These are phyloP conservation scores for Drepana arcuata DNA, from an alignment of 1,140 invertebrate genomes.

Conservation along the genomic window DNA sequence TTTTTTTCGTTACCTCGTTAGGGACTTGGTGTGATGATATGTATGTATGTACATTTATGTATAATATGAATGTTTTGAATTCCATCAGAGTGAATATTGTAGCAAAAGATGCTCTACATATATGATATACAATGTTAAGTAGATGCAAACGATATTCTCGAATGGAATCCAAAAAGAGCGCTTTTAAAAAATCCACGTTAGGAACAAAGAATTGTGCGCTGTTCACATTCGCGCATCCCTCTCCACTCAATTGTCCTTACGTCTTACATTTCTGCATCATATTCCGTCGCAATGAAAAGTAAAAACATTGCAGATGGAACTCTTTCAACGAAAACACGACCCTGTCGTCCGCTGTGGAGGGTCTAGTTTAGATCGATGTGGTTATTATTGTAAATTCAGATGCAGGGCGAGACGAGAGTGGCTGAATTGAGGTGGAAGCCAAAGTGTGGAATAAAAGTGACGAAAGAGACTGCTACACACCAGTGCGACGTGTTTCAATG, in stretches of 20 bases:
- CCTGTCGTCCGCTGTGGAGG: slow-evolving; percentile 7
- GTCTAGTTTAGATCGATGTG: slow-evolving; percentile 7
- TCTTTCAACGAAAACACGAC: slow-evolving; percentile 11
- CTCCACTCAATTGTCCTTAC: slow-evolving; percentile 62
- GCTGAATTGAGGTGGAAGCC: slow-evolving; percentile 60
- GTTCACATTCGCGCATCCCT: slow-evolving; percentile 42
- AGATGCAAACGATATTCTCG: too few relatives aligned
- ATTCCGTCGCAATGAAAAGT: slow-evolving; percentile 64
- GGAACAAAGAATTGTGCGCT: too few relatives aligned
- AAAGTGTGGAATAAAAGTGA: slow-evolving; percentile 67
- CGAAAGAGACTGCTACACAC: slow-evolving; percentile 37
- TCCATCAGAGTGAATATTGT: too few relatives aligned
- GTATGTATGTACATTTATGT: too few relatives aligned
- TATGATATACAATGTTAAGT: too few relatives aligned
- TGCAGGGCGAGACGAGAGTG: slow-evolving; percentile 54
- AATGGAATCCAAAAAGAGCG: too few relatives aligned
- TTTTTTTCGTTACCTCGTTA: too few relatives aligned
- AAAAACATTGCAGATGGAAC: slow-evolving; percentile 54
- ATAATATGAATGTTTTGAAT: too few relatives aligned
- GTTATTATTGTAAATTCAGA: slow-evolving; percentile 44
- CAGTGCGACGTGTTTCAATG: too few relatives aligned
- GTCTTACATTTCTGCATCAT: slow-evolving; percentile 68
- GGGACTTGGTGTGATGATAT: too few relatives aligned
- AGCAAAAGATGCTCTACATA: too few relatives aligned
- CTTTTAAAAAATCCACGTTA: too few relatives aligned